Evolutionary conservation across 2,888 invertebrate genomes (phyloP).

Genomic region (Chrysomela aeneicollis): DNA sequence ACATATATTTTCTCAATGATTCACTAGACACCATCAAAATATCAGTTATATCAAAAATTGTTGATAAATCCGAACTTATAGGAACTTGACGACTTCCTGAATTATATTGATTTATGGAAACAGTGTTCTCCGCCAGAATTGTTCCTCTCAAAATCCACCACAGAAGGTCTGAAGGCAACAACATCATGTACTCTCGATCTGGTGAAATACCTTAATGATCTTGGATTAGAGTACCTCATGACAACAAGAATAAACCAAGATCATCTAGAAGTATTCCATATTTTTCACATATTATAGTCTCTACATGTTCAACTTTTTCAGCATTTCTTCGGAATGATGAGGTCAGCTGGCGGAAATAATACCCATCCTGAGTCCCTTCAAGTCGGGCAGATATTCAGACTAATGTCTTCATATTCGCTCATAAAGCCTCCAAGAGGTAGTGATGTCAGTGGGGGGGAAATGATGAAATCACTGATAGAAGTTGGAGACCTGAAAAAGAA

Average conservation of each 20-base stretch:
- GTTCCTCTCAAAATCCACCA: not conserved
- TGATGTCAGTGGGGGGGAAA: not conserved
- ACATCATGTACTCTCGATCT: not conserved
- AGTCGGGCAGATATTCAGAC: not conserved
- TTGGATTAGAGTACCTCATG: conserved; percentile 3
- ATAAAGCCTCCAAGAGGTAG: not conserved
- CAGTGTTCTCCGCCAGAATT: not conserved
- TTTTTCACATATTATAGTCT: no score
- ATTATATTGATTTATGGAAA: not conserved
- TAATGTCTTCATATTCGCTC: not conserved
- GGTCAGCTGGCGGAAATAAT: not conserved
- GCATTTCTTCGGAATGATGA: no score
- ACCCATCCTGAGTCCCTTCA: conserved; percentile 1
- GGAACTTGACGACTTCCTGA: conserved; percentile 1
- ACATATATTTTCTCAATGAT: no score
- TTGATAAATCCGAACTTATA: not conserved
- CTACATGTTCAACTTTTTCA: not conserved
- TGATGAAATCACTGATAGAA: no score
- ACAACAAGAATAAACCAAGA: not conserved
- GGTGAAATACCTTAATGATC: not conserved
- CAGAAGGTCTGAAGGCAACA: not conserved
- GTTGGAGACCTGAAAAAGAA: no score
- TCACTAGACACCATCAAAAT: no score
- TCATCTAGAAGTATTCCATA: not conserved
- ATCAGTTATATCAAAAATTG: no score